phyloP scores from a whole-genome alignment of 2,888 invertebrate species.

The Polymixis lichenea region DNA sequence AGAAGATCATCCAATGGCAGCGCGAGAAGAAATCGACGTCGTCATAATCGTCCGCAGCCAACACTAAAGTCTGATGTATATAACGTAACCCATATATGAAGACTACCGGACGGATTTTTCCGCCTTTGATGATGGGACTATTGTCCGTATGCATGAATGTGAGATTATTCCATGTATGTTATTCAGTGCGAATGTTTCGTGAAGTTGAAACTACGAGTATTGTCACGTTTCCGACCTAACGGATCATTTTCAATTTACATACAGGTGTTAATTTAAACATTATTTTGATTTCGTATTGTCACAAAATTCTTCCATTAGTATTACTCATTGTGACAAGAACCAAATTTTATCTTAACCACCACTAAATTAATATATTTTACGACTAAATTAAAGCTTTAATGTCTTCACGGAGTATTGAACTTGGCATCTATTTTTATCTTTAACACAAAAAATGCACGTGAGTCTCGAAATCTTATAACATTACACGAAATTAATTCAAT shows the following conservation, averaged over 20 bases:
- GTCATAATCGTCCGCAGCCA: slow-evolving; percentile 82
- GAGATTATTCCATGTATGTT: slow-evolving; percentile 85
- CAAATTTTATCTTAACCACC: slow-evolving; percentile 49
- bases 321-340: slow-evolving; percentile 53
- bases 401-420: slow-evolving; percentile 45
- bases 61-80: slow-evolving; percentile 88
- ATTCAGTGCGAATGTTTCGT: slow-evolving; percentile 76
- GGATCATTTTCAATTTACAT: slow-evolving; percentile 54
- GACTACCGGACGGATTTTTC: slow-evolving; percentile 82
- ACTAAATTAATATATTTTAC: slow-evolving; percentile 46
- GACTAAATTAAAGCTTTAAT: slow-evolving; percentile 47
- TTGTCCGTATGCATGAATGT: slow-evolving; percentile 86
- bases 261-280: slow-evolving; percentile 68
- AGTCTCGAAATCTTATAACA: slow-evolving; percentile 42
- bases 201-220: slow-evolving; percentile 64
- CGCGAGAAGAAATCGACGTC: slow-evolving; percentile 92
- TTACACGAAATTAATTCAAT: slow-evolving; percentile 36
- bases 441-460: slow-evolving; percentile 59
- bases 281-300: slow-evolving; percentile 49
- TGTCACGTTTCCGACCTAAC: slow-evolving; percentile 48
- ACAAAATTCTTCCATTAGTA: slow-evolving; percentile 66
- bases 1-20: slow-evolving; percentile 96
- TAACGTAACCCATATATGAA: slow-evolving; percentile 83
- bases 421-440: slow-evolving; percentile 61
- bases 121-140: slow-evolving; percentile 83